Conservation (phyloP, 2,113 vertebrate species). For the Phoxinus phoxinus region DNA sequence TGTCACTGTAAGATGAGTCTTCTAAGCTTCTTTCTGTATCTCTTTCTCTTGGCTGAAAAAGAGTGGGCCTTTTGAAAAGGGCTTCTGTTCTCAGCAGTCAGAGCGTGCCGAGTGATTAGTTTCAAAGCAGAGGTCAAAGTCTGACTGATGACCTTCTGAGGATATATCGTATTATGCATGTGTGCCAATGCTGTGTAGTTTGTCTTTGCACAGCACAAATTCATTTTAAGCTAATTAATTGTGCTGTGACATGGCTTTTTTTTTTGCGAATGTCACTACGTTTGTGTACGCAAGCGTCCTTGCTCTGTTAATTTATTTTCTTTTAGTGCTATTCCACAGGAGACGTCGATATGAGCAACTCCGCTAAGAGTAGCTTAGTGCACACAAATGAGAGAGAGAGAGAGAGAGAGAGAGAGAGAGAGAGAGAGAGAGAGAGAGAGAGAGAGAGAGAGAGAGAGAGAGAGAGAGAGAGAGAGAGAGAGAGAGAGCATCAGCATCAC, state of each 20-base stretch:
- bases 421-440: too few species aligned
- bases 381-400: conserved; percentile 11
- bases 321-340: conserved; percentile 6
- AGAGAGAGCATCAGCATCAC: too few species aligned
- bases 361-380: conserved; percentile 33
- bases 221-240: conserved; percentile 15
- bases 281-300: conserved; percentile 12
- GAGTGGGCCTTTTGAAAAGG: not conserved
- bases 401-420: not conserved
- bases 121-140: conserved; percentile 26
- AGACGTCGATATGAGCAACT: conserved; percentile 20
- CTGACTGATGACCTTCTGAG: conserved; percentile 34
- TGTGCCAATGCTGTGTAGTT: not conserved
- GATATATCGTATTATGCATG: conserved; percentile 8
- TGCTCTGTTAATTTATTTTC: conserved; percentile 12
- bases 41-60: conserved; percentile 2
- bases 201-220: not conserved
- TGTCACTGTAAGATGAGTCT: conserved; percentile 39
- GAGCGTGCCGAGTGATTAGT: conserved; percentile 1
- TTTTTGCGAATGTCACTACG: not conserved
- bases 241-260: not conserved
- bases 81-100: not conserved
- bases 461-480: too few species aligned
- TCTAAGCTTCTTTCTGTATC: conserved; percentile 18
- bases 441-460: too few species aligned